Base-by-base conservation (phyloP, 2,113 vertebrate genomes). In the Platanista minor region DNA sequence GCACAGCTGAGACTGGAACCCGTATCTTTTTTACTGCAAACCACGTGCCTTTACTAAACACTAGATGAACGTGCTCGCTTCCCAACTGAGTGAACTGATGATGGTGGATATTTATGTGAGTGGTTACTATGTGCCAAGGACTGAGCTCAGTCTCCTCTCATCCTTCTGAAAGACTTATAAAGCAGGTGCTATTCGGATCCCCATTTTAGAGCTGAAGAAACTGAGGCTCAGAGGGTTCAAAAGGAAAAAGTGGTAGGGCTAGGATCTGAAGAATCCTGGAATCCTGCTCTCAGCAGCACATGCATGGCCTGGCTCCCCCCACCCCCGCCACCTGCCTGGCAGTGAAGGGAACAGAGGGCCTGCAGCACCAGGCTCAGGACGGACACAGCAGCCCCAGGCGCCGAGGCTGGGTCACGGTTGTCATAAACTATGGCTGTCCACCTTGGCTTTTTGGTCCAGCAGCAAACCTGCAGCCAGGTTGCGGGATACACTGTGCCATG, bases 401-500 rank as follows among this genome's bases (percentile, higher is more conserved):
- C n/a, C 23, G 0, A 57, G 21, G 46, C 27, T 46, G 67, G 49
- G 13, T 54, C 61, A 49, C 0, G 0, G 29, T n/a, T 15, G 8
- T 27, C 13, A 8, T 1, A 7, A 61, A 41, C 9, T 21, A 9
- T 1, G n/a, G n/a, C 39, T 1, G 9, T 11, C 15, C 17, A 5
- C 31, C 46, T 2, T 12, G 33, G 33, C 15, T 29, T 66, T 54
- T 7, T 29, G 31, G 64, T 6, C 27, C 8, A 39, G 64, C 8
- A 27, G 71, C 81, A 62, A 74, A 62, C 46, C 67, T 20, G 18
- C 1, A 31, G n/a, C 20, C 5, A 7, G 72, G 6, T 5, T 2
- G 10, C 33, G 13, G 2, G n/a, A 27, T 59, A 33, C 0, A 1
- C 29, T 21, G 46, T 7, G 25, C 52, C 25, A 0, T 0, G 27